These are phyloP conservation scores for Caenorhabditis tropicalis DNA, from an alignment of 1,140 invertebrate genomes.

Conservation along the genomic window DNA sequence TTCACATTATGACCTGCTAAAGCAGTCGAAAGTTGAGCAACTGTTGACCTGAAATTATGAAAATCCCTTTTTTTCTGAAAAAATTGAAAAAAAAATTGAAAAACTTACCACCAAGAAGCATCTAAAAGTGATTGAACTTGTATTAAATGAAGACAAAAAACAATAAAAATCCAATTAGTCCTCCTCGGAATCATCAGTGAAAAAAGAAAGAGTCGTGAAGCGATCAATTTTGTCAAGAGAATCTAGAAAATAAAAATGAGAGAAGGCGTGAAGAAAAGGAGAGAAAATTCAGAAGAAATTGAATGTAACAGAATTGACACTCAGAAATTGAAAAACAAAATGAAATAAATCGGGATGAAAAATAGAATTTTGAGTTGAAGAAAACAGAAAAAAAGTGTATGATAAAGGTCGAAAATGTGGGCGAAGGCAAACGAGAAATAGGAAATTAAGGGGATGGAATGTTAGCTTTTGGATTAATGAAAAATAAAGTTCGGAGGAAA, in stretches of 20 bases:
- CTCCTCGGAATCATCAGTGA: conserved; percentile 18
- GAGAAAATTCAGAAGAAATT: neutral
- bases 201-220: conserved; percentile 1
- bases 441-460: neutral
- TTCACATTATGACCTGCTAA: conserved; percentile 47
- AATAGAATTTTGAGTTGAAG: too few relatives aligned
- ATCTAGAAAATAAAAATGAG: neutral
- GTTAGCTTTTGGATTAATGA: conserved; percentile 31
- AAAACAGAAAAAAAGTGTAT: neutral
- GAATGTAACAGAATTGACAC: neutral
- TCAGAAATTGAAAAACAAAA: neutral
- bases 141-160: conserved; percentile 42
- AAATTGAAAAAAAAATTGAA: neutral
- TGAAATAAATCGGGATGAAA: too few relatives aligned
- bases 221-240: neutral
- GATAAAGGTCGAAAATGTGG: neutral
- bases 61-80: too few relatives aligned
- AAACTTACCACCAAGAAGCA: conserved; percentile 53
- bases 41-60: conserved; percentile 50
- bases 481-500: neutral
- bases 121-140: conserved; percentile 42
- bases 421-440: neutral
- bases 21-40: conserved; percentile 52
- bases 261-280: neutral
- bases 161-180: conserved; percentile 1